phyloP scores from a whole-genome alignment of 92 coral and sea anemone genomes.

The Phenganax stokvisi region DNA sequence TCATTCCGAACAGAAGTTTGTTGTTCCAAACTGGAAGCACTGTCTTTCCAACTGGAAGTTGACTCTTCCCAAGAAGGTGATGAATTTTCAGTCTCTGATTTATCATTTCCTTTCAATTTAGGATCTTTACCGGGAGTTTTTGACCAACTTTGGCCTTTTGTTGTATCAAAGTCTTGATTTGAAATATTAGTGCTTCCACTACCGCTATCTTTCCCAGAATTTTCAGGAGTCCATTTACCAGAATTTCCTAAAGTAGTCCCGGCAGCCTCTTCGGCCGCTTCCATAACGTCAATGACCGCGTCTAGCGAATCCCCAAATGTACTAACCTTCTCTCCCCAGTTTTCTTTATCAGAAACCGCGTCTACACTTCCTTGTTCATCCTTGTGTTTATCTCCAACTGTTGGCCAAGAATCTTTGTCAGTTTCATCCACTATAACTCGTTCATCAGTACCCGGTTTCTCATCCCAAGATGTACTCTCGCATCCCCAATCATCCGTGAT shows the following conservation, averaged over 20 bases:
- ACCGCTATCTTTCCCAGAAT: slow-evolving; percentile 23
- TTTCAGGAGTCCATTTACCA: slow-evolving; percentile 34
- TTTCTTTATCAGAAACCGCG: slow-evolving; percentile 47
- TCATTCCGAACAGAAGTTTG: not conserved
- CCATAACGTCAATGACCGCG: slow-evolving; percentile 70
- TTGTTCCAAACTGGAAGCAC: slow-evolving; percentile 8
- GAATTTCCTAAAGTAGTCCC: slow-evolving; percentile 57
- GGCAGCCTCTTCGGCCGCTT: slow-evolving; percentile 59
- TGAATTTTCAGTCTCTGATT: slow-evolving; percentile 18
- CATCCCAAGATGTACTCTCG: slow-evolving; percentile 85
- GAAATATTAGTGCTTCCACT: slow-evolving; percentile 22
- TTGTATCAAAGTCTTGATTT: slow-evolving; percentile 19
- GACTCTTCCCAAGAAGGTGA: slow-evolving; percentile 57
- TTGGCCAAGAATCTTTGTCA: slow-evolving; percentile 91
- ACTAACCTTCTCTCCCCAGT: slow-evolving; percentile 18
- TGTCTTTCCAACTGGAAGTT: slow-evolving; percentile 61
- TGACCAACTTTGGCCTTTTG: slow-evolving; percentile 55
- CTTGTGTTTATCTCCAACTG: slow-evolving; percentile 68
- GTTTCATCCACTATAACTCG: slow-evolving; percentile 76
- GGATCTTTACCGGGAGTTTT: slow-evolving; percentile 94
- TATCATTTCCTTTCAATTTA: slow-evolving; percentile 49
- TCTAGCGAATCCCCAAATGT: slow-evolving; percentile 46
- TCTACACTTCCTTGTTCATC: slow-evolving; percentile 60
- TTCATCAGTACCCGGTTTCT: slow-evolving; percentile 71
- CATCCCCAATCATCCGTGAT: slow-evolving; percentile 84